phyloP scores from a whole-genome alignment of 2,888 invertebrate species.

The Dolichopus griseipennis region DNA sequence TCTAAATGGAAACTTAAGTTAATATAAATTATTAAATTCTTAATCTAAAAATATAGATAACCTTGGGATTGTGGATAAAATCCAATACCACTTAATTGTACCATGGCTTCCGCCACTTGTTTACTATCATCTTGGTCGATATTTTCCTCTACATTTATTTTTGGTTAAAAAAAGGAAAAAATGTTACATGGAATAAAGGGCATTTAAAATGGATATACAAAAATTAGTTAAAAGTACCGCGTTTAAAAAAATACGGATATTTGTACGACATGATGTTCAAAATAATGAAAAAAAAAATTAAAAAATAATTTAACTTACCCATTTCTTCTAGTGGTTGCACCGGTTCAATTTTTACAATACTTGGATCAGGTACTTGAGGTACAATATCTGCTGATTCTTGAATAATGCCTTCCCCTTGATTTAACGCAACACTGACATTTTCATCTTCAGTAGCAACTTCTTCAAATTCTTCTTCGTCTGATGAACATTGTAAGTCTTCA shows the following conservation, averaged over 20 bases:
- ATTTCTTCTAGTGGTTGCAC: conserved; percentile 21
- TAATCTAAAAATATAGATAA: conserved; percentile 25
- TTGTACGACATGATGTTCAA: no score
- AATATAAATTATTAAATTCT: conserved; percentile 21
- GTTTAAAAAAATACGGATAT: no score
- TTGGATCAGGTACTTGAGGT: conserved; percentile 14
- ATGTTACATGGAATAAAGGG: not conserved
- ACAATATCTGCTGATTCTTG: conserved; percentile 11
- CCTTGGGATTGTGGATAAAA: conserved; percentile 50
- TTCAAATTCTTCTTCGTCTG: conserved; percentile 59
- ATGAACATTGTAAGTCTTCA: conserved; percentile 60
- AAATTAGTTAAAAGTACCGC: no score
- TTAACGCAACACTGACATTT: conserved; percentile 44
- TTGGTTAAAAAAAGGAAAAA: conserved; percentile 10
- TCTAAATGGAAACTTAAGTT: conserved; percentile 12
- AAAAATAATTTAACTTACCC: not conserved
- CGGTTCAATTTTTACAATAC: conserved; percentile 20
- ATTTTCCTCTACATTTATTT: conserved; percentile 38
- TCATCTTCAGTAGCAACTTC: conserved; percentile 52
- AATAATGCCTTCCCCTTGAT: conserved; percentile 34
- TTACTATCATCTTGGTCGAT: conserved; percentile 53
- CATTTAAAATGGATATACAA: no score
- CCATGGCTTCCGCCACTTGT: conserved; percentile 69
- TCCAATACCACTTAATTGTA: conserved; percentile 58
- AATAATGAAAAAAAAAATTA: not conserved